These are phyloP conservation scores for Drosophila mettleri DNA, from an alignment of 2,888 invertebrate species.

Conservation along the genomic window DNA sequence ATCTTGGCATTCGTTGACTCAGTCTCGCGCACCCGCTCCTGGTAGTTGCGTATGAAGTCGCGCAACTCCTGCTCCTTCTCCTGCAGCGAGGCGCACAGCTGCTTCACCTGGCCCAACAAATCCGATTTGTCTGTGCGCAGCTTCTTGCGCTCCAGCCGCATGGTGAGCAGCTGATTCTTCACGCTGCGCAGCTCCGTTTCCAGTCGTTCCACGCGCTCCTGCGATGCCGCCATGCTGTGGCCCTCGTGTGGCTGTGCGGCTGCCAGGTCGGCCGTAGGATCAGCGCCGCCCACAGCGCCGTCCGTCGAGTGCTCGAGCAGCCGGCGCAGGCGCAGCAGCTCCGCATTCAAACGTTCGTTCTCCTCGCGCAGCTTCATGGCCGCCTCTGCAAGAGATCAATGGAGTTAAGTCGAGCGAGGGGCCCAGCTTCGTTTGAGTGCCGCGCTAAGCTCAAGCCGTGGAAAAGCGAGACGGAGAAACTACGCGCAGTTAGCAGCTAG, in stretches of 20 bases:
- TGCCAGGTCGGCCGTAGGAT: slow-evolving; percentile 83
- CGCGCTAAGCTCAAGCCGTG: slow-evolving; percentile 66
- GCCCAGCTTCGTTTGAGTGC: slow-evolving; percentile 31
- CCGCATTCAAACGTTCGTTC: slow-evolving; percentile 89
- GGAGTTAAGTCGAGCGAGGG: background rate
- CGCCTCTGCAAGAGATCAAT: slow-evolving; percentile 70
- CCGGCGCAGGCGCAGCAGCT: slow-evolving; percentile 83
- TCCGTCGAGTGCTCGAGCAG: slow-evolving; percentile 87
- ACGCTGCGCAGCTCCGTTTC: slow-evolving; percentile 84
- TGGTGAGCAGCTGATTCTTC: slow-evolving; percentile 86
- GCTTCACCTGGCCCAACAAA: slow-evolving; percentile 96
- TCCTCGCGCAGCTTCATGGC: slow-evolving; percentile 86
- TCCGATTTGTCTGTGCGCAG: slow-evolving; percentile 97
- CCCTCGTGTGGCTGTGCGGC: slow-evolving; percentile 84
- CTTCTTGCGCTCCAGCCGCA: slow-evolving; percentile 95
- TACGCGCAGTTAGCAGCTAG: slow-evolving; percentile 24
- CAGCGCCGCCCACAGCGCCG: slow-evolving; percentile 86
- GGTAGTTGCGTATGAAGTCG: slow-evolving; percentile 97
- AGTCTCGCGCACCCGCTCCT: slow-evolving; percentile 94
- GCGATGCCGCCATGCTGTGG: slow-evolving; percentile 79
- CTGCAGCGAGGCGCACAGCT: slow-evolving; percentile 96
- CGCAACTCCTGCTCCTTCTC: slow-evolving; percentile 97
- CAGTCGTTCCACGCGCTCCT: slow-evolving; percentile 86
- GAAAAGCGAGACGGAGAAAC: slow-evolving; percentile 43
- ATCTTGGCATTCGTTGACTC: slow-evolving; percentile 88